A percentile compares a stretch with the other conserved stretches of the same genome.
Evolutionary conservation across 2,797 vertebrate genomes (phyloP).

Genomic region (Choloepus didactylus): DNA sequence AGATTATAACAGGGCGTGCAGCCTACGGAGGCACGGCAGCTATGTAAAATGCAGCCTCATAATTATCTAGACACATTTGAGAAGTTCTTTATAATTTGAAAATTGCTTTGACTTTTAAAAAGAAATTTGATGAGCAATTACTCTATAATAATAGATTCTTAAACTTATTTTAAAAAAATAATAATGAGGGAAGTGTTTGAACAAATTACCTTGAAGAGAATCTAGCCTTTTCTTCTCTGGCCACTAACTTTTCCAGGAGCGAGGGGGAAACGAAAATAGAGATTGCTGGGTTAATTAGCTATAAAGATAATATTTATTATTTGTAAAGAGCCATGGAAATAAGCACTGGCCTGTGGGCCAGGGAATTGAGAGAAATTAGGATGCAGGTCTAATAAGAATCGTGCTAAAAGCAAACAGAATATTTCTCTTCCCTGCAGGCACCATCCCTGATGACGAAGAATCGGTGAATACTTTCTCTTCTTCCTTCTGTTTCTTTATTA

Average conservation of each 20-base stretch:
- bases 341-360: not conserved
- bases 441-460: not conserved
- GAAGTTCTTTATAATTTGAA: constrained; percentile 85
- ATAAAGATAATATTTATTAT: constrained; percentile 52
- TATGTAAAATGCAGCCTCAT: constrained; percentile 76
- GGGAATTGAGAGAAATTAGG: not conserved
- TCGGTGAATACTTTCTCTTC: not conserved
- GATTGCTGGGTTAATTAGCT: not conserved
- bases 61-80: constrained; percentile 84
- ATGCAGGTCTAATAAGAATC: not conserved
- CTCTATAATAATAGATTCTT: constrained; percentile 84
- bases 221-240: constrained; percentile 26
- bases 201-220: constrained; percentile 73
- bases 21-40: constrained; percentile 63
- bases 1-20: constrained; percentile 34
- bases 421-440: not conserved
- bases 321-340: constrained; percentile 7
- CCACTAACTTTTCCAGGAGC: constrained; percentile 66
- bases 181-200: constrained; percentile 69
- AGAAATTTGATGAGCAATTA: constrained; percentile 85
- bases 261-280: constrained; percentile 9
- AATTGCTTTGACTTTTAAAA: constrained; percentile 85
- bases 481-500: not conserved
- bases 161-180: constrained; percentile 79
- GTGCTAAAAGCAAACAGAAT: not conserved